Evolutionary conservation across 2,113 vertebrate species (phyloP).

Genomic region (Mustelus asterias): DNA sequence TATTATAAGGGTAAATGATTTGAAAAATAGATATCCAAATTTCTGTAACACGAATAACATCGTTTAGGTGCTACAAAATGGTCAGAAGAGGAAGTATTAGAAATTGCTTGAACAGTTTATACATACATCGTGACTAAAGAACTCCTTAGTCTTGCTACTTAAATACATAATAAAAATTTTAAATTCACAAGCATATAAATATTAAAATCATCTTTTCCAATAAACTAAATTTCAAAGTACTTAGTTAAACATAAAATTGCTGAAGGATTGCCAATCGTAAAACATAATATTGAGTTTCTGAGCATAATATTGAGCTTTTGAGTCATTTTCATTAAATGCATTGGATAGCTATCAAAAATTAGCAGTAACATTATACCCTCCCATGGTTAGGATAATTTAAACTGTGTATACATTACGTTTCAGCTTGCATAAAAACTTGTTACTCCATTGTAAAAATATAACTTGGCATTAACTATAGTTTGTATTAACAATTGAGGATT

Average conservation of each 20-base stretch:
- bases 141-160: neutral
- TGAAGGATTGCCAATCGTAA: neutral
- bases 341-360: neutral
- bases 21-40: neutral
- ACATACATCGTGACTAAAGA: neutral
- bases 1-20: neutral
- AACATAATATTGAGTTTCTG: neutral
- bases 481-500: neutral
- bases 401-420: neutral
- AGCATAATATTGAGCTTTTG: no score
- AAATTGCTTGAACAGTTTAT: neutral
- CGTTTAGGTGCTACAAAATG: neutral
- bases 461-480: neutral
- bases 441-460: neutral
- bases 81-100: neutral
- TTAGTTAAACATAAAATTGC: slow-evolving; percentile 1
- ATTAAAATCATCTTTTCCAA: neutral
- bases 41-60: neutral
- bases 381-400: neutral
- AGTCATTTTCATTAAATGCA: neutral
- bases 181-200: neutral
- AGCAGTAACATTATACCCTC: neutral
- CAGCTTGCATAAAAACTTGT: neutral
- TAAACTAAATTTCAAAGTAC: neutral
- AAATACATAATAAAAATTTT: no score